Evolutionary conservation across 2,797 vertebrate species (phyloP).

Genomic region (Tokudaia tokunoshimensis): DNA sequence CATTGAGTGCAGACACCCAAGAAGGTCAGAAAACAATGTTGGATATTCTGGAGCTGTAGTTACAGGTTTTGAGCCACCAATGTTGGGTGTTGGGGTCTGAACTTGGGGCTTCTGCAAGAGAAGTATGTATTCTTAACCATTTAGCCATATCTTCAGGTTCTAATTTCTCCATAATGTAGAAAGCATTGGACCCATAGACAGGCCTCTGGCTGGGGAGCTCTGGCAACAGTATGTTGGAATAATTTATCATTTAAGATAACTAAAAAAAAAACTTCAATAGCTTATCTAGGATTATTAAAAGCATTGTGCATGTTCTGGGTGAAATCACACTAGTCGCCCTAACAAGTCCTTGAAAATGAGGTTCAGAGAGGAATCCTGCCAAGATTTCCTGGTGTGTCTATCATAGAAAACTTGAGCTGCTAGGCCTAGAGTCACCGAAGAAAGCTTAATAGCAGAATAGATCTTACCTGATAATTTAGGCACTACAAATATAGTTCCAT

Average conservation of each 20-base stretch:
- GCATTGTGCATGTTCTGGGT: neutral
- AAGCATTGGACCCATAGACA: neutral
- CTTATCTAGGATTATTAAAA: conserved; percentile 47
- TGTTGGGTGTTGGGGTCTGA: neutral
- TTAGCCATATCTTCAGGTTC: neutral
- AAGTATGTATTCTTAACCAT: neutral
- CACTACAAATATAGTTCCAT: conserved; percentile 93
- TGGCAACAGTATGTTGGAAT: neutral
- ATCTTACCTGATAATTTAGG: conserved; percentile 90
- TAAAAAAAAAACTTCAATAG: neutral
- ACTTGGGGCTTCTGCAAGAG: neutral
- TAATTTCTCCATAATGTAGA: neutral
- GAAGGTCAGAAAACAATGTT: neutral
- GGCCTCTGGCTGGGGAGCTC: neutral
- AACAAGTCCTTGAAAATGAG: conserved; percentile 40
- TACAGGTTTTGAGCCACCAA: neutral
- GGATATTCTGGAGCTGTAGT: neutral
- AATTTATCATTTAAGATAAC: neutral
- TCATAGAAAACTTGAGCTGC: conserved; percentile 17
- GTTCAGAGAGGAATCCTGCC: conserved; percentile 1
- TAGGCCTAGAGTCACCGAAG: conserved; percentile 1
- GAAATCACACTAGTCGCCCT: conserved; percentile 12
- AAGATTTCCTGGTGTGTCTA: neutral
- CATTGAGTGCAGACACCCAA: neutral
- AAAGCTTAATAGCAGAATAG: neutral